Evolutionary conservation across 2,888 invertebrate genomes (phyloP).

Genomic region (Scrobipalpa atriplicella): DNA sequence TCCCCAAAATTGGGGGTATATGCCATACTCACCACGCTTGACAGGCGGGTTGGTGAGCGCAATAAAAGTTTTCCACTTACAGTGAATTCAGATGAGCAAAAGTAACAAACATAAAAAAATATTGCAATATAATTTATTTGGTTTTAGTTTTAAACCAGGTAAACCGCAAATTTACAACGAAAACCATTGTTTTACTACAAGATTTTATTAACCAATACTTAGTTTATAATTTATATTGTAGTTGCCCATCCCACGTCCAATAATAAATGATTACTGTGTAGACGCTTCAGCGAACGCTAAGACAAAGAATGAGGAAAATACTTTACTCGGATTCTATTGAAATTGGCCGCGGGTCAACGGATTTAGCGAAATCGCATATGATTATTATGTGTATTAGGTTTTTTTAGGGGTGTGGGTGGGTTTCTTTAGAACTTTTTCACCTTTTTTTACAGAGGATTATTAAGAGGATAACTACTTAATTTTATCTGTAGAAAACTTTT

Average conservation of each 20-base stretch:
- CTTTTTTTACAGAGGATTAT: background rate
- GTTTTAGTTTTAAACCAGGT: too few species aligned
- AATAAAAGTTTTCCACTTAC: too few species aligned
- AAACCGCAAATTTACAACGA: too few species aligned
- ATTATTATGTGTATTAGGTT: background rate
- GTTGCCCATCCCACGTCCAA: background rate
- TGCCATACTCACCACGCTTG: too few species aligned
- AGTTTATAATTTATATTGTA: background rate
- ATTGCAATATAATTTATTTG: too few species aligned
- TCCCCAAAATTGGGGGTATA: too few species aligned
- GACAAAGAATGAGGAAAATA: conserved; percentile 23
- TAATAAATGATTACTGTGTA: conserved; percentile 45
- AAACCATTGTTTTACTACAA: too few species aligned
- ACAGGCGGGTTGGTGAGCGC: too few species aligned
- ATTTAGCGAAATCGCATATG: conserved; percentile 21
- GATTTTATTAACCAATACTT: background rate
- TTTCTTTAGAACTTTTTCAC: background rate
- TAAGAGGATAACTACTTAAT: background rate
- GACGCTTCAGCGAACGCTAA: conserved; percentile 55
- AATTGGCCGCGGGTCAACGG: conserved; percentile 28
- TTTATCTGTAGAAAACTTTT: too few species aligned
- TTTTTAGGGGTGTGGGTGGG: background rate
- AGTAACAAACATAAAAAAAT: too few species aligned
- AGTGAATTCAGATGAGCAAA: too few species aligned
- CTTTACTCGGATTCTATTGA: background rate